phyloP scores from a whole-genome alignment of 1,140 invertebrate genomes.

The Drosophila rufa region DNA sequence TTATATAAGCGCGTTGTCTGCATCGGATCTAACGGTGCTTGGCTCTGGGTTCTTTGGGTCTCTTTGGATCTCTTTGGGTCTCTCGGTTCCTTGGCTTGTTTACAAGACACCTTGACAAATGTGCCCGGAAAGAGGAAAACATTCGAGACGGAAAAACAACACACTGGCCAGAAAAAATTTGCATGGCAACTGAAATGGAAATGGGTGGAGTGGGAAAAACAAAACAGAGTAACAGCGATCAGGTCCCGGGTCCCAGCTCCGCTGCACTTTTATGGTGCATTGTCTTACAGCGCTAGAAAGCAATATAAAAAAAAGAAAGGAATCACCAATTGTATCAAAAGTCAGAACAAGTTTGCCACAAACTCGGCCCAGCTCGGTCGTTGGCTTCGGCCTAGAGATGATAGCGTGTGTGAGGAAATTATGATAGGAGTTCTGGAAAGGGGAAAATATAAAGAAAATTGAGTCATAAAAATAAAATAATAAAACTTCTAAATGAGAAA shows the following conservation, averaged over 20 bases:
- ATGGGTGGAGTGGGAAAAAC: conserved; percentile 39
- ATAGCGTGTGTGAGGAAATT: not conserved
- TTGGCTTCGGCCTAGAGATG: conserved; percentile 55
- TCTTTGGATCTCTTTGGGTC: conserved; percentile 9
- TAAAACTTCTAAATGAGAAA: not conserved
- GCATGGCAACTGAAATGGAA: conserved; percentile 56
- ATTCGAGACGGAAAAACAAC: conserved; percentile 48
- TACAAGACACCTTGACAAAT: conserved; percentile 77
- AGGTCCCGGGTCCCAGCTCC: conserved; percentile 17
- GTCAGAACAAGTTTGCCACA: conserved; percentile 64
- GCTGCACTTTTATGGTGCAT: conserved; percentile 70
- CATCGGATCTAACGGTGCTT: conserved; percentile 62
- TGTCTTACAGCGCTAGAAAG: conserved; percentile 50
- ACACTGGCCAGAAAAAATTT: conserved; percentile 38
- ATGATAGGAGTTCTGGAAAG: not conserved
- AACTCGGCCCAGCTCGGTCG: conserved; percentile 54
- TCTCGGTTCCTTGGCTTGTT: conserved; percentile 51
- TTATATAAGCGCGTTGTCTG: conserved; percentile 38
- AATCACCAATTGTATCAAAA: conserved; percentile 58
- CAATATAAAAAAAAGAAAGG: conserved; percentile 41
- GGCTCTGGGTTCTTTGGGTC: conserved; percentile 31
- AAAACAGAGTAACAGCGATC: conserved; percentile 20
- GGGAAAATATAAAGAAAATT: not conserved
- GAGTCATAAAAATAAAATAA: not conserved
- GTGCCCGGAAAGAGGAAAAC: conserved; percentile 71